These are phyloP conservation scores for Hypercompe scribonia DNA, from an alignment of 2,888 invertebrate species.

Conservation along the genomic window DNA sequence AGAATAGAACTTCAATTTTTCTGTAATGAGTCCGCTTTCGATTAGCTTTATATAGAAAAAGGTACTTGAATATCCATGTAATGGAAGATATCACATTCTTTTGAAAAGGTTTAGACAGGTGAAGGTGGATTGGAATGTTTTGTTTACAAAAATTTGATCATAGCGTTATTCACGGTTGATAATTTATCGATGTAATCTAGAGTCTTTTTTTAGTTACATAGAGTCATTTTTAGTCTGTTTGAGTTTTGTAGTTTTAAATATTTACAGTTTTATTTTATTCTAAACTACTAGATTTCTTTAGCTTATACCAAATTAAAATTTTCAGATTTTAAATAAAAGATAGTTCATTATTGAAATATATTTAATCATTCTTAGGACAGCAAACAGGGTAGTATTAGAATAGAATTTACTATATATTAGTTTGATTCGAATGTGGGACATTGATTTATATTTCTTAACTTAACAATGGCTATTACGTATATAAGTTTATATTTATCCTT, in stretches of 20 bases:
- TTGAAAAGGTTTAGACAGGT: background rate
- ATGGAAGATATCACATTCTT: background rate
- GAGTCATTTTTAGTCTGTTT: too few species aligned
- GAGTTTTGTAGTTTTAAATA: background rate
- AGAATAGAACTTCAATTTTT: background rate
- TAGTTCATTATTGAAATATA: too few species aligned
- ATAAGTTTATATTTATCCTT: too few species aligned
- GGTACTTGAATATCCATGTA: background rate
- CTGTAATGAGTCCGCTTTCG: background rate
- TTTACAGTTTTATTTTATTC: background rate
- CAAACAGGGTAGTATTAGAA: too few species aligned
- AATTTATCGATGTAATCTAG: background rate
- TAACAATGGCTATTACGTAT: background rate
- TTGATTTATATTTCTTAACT: background rate
- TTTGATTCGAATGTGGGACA: background rate
- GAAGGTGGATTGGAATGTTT: background rate
- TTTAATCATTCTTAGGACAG: too few species aligned
- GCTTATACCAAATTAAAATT: background rate
- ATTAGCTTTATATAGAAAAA: background rate
- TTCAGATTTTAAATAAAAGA: too few species aligned
- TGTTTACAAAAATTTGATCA: background rate
- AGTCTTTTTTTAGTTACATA: background rate
- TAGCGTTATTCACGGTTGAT: background rate
- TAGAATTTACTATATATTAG: too few species aligned
- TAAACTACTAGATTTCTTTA: too few species aligned